These are phyloP conservation scores for Eupithecia vulgata DNA, from an alignment of 2,888 invertebrate genomes.

Conservation along the genomic window DNA sequence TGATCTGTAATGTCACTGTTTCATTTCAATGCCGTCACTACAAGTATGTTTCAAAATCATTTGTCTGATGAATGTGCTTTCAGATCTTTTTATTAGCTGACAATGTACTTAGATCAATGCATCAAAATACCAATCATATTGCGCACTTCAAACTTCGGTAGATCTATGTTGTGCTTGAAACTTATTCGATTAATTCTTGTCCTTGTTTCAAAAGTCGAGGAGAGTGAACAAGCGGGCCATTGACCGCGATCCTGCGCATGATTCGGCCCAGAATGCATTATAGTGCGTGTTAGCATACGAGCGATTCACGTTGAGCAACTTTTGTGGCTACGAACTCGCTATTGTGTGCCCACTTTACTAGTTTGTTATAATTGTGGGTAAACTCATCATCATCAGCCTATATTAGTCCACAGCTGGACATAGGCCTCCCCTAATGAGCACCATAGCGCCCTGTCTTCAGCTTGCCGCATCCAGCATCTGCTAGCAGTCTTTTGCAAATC, in stretches of 20 bases:
- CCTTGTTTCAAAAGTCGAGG: constrained; percentile 61
- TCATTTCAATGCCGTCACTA: not conserved
- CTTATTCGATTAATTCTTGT: constrained; percentile 59
- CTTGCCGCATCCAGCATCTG: too few relatives aligned
- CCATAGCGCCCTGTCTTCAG: too few relatives aligned
- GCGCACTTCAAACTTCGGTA: not conserved
- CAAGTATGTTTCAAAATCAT: not conserved
- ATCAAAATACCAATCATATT: not conserved
- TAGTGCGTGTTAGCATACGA: constrained; percentile 34
- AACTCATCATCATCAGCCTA: too few relatives aligned
- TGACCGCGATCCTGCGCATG: constrained; percentile 71
- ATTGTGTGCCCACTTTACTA: not conserved
- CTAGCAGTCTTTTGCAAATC: too few relatives aligned
- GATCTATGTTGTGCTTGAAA: constrained; percentile 33
- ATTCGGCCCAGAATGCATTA: constrained; percentile 79
- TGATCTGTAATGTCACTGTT: not conserved
- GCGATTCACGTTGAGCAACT: constrained; percentile 27
- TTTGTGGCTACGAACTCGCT: not conserved
- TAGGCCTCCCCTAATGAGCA: too few relatives aligned
- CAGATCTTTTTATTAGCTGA: not conserved
- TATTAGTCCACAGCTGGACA: too few relatives aligned
- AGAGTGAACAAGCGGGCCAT: constrained; percentile 66
- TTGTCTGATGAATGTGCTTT: not conserved
- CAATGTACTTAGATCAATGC: not conserved
- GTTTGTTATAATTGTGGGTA: not conserved